A percentile compares a stretch with the other conserved stretches of the same genome.
Evolutionary conservation across 2,888 invertebrate genomes (phyloP).

Genomic region (Rutpela maculata): DNA sequence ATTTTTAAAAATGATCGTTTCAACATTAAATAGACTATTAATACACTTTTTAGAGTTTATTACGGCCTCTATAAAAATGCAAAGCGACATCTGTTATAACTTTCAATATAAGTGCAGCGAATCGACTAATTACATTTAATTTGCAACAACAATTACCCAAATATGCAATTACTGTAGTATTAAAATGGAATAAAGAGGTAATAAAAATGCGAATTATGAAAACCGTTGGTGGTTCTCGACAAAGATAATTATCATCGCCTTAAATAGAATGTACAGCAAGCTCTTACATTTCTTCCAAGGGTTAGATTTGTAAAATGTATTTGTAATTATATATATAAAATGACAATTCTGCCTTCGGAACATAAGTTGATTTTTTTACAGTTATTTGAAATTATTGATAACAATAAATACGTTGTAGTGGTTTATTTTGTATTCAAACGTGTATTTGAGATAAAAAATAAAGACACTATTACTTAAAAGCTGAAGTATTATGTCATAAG

Average conservation of each 20-base stretch:
- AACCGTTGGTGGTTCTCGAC: constrained; percentile 40
- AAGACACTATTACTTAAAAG: too few relatives aligned
- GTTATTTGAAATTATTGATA: too few relatives aligned
- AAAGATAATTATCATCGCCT: constrained; percentile 47
- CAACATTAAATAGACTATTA: constrained; percentile 1
- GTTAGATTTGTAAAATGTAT: too few relatives aligned
- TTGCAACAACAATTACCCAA: constrained; percentile 35
- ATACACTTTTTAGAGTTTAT: constrained; percentile 16
- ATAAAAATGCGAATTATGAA: constrained; percentile 37
- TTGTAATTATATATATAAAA: too few relatives aligned
- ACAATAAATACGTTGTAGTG: too few relatives aligned
- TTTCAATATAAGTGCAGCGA: constrained; percentile 27
- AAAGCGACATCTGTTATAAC: constrained; percentile 35
- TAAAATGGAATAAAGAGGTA: constrained; percentile 21
- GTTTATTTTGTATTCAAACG: too few relatives aligned
- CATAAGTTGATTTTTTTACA: too few relatives aligned
- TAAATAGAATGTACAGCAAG: constrained; percentile 34
- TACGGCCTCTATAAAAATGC: constrained; percentile 37
- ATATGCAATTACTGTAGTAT: constrained; percentile 31
- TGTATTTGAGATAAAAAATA: too few relatives aligned
- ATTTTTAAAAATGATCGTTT: constrained; percentile 13
- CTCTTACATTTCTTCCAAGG: not conserved
- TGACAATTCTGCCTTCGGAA: too few relatives aligned
- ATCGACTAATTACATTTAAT: constrained; percentile 30
- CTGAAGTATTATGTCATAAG: too few relatives aligned